phyloP scores from a whole-genome alignment of 2,797 vertebrate genomes.

The Artibeus jamaicensis region DNA sequence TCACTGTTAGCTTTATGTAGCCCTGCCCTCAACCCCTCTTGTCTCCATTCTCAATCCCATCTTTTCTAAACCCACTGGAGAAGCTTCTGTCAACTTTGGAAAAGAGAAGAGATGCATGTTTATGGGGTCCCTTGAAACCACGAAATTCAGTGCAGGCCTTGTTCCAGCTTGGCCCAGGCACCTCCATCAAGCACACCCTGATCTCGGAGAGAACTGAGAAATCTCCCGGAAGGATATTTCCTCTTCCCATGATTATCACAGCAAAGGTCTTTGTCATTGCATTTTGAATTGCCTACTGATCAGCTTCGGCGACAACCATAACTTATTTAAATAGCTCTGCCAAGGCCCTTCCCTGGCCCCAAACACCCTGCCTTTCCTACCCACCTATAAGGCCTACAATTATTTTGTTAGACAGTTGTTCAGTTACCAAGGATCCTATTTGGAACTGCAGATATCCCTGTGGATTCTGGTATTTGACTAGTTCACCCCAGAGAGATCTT shows the following conservation, averaged over 20 bases:
- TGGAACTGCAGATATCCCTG: background rate
- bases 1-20: background rate
- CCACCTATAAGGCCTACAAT: background rate
- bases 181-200: background rate
- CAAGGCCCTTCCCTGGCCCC: background rate
- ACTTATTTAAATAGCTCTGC: background rate
- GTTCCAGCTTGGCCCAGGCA: background rate
- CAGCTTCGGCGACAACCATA: background rate
- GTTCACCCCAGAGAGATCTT: background rate
- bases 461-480: background rate
- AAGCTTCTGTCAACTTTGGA: background rate
- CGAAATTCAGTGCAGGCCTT: background rate
- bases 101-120: background rate
- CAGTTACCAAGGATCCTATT: background rate
- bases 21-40: background rate
- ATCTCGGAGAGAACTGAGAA: background rate
- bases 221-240: background rate
- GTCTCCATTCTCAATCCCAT: background rate
- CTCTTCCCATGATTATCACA: background rate
- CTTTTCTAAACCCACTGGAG: background rate
- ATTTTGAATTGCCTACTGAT: background rate
- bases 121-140: background rate
- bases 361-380: background rate
- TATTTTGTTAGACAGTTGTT: background rate
- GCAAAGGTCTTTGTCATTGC: background rate